Percentiles rank a stretch among this genome's conserved stretches.
These are phyloP conservation scores for Prolemur simus DNA, from an alignment of 2,113 vertebrate species.

Conservation along the genomic window DNA sequence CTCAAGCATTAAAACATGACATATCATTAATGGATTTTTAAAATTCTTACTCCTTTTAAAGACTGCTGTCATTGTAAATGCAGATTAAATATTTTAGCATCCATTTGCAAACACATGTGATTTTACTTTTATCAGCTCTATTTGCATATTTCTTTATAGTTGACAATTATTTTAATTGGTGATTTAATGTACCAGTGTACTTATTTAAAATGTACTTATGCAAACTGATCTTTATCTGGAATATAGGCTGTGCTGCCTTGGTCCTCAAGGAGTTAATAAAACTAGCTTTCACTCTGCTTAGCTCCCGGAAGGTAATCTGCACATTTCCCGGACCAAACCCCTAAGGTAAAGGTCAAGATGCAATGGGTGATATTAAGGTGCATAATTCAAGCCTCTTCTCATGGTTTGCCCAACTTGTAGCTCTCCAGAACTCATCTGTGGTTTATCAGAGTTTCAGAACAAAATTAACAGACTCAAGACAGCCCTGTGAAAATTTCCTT, in stretches of 20 bases:
- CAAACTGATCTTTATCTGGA: conserved; percentile 48
- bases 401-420: conserved; percentile 79
- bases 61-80: not conserved
- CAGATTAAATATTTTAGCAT: not conserved
- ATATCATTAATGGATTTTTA: conserved; percentile 35
- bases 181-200: conserved; percentile 33
- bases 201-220: conserved; percentile 26
- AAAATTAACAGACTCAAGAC: conserved; percentile 86
- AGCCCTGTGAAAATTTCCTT: conserved; percentile 82
- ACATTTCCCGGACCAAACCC: conserved; percentile 76
- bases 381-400: conserved; percentile 79
- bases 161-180: conserved; percentile 39
- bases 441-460: conserved; percentile 82
- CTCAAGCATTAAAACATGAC: not conserved
- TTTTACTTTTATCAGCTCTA: conserved; percentile 31
- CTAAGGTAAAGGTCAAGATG: conserved; percentile 85
- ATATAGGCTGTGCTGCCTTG: not conserved
- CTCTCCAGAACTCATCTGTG: conserved; percentile 79
- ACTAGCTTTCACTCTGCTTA: conserved; percentile 65
- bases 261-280: conserved; percentile 79
- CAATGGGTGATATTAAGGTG: conserved; percentile 81
- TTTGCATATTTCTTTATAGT: not conserved
- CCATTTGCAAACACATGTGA: conserved; percentile 25
- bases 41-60: conserved; percentile 27
- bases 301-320: conserved; percentile 74